These are phyloP conservation scores for Tachycineta bicolor DNA, from an alignment of 2,113 vertebrate genomes.

Conservation along the genomic window DNA sequence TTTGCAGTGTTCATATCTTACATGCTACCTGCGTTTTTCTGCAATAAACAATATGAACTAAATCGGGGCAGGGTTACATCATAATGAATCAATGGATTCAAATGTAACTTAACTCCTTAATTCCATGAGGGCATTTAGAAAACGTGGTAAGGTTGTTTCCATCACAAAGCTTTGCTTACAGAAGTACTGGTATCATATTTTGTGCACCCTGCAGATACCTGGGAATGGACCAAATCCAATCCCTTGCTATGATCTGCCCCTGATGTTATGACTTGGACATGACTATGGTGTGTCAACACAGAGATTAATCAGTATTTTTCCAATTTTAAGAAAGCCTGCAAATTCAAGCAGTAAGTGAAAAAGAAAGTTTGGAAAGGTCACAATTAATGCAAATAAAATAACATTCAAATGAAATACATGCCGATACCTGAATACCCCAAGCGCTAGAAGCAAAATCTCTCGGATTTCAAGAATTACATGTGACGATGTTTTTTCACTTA, in stretches of 20 bases:
- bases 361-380: not conserved
- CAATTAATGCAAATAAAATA: not conserved
- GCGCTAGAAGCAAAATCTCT: not conserved
- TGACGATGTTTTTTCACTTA: not conserved
- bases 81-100: not conserved
- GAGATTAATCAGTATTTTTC: not conserved
- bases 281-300: not conserved
- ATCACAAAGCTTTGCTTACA: not conserved
- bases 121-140: not conserved
- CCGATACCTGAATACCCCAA: rapidly evolving
- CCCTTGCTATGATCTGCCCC: not conserved
- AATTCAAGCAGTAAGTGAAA: not conserved
- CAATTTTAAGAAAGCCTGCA: not conserved
- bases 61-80: not conserved
- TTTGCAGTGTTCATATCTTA: not conserved
- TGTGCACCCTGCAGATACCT: not conserved
- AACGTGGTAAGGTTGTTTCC: rapidly evolving
- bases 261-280: not conserved
- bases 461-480: not conserved
- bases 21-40: not conserved
- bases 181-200: rapidly evolving
- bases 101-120: not conserved
- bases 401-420: not conserved
- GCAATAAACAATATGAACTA: not conserved
- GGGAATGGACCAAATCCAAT: not conserved